A percentile compares a stretch with the other conserved stretches of the same genome.
These are phyloP conservation scores for Phyllostomus discolor DNA, from an alignment of 2,113 vertebrate genomes.

Conservation along the genomic window DNA sequence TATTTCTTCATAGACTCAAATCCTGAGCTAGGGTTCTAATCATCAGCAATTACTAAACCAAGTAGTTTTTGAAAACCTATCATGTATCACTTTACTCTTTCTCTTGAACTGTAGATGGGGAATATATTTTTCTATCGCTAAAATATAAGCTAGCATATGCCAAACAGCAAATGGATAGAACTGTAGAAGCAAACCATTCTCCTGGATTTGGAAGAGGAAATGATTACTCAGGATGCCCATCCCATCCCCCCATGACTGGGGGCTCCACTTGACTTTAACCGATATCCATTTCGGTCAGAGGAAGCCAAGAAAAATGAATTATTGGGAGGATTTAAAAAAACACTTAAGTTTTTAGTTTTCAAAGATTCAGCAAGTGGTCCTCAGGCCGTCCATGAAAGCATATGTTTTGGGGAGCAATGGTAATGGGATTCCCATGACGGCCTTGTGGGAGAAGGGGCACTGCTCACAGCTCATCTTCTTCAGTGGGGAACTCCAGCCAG, in stretches of 20 bases:
- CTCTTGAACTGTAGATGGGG: neutral
- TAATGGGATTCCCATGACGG: no score
- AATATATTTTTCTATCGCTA: neutral
- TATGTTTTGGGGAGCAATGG: accelerated
- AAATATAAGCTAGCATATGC: neutral
- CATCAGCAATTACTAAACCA: neutral
- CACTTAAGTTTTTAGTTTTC: neutral
- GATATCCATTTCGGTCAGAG: neutral
- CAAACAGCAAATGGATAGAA: neutral
- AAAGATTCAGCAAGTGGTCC: neutral
- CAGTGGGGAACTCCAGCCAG: neutral
- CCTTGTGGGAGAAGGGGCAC: no score
- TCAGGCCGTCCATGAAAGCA: neutral
- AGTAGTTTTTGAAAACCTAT: neutral
- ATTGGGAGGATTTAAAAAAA: neutral
- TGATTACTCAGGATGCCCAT: neutral
- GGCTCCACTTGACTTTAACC: neutral
- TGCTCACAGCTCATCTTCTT: neutral
- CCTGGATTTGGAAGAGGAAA: neutral
- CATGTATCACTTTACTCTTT: neutral
- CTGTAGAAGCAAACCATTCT: neutral
- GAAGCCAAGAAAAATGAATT: neutral
- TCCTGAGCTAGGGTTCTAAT: neutral
- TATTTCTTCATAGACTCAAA: neutral
- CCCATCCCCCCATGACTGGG: neutral